Evolutionary conservation across 2,113 vertebrate genomes (phyloP).

Genomic region (Anseranas semipalmata): DNA sequence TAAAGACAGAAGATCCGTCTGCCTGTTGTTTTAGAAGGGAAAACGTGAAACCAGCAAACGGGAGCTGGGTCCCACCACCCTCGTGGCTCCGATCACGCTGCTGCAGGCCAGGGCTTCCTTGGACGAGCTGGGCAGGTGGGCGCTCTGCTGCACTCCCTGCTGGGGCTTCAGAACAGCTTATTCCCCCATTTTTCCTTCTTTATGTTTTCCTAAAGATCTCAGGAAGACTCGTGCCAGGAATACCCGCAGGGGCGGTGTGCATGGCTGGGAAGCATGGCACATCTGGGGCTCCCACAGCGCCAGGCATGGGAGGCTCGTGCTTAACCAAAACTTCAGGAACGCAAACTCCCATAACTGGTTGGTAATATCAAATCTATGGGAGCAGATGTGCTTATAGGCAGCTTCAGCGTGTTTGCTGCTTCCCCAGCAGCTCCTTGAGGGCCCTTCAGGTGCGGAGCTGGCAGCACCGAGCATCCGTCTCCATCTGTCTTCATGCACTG

Average conservation of each 20-base stretch:
- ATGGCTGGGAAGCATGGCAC: neutral
- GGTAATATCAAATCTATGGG: neutral
- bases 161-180: neutral
- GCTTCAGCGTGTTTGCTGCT: neutral
- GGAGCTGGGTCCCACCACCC: too few species aligned
- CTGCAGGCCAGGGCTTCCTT: neutral
- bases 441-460: neutral
- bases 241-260: neutral
- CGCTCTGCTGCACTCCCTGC: neutral
- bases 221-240: neutral
- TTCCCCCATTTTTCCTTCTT: neutral
- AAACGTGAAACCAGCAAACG: neutral
- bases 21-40: neutral
- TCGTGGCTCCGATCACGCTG: neutral
- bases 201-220: neutral
- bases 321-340: neutral
- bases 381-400: neutral
- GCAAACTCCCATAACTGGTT: neutral
- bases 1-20: neutral
- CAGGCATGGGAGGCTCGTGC: accelerated
- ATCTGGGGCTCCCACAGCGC: neutral
- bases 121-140: neutral
- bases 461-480: accelerated
- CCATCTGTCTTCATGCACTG: neutral
- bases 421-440: neutral